Evolutionary conservation across 2,113 vertebrate genomes (phyloP).

Genomic region (Sorex fumeus): DNA sequence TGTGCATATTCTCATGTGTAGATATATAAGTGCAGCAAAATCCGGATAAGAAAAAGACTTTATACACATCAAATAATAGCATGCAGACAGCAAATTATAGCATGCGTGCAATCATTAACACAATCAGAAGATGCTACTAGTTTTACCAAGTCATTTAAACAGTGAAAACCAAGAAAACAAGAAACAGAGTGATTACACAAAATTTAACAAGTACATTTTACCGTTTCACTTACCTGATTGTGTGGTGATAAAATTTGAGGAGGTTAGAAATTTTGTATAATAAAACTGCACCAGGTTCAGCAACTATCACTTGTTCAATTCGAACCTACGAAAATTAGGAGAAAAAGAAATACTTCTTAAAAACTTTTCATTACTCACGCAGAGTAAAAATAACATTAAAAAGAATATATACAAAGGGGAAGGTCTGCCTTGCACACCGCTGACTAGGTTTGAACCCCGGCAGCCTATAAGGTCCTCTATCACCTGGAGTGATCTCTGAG

Average conservation of each 20-base stretch:
- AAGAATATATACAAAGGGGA: background rate
- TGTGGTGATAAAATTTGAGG: slow-evolving; percentile 99
- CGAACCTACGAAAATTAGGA: slow-evolving; percentile 91
- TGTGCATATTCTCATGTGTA: background rate
- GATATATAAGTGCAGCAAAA: background rate
- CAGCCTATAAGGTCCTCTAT: too few relatives aligned
- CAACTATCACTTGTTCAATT: slow-evolving; percentile 98
- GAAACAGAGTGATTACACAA: background rate
- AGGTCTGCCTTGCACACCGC: too few relatives aligned
- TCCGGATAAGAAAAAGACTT: background rate
- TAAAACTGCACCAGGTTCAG: slow-evolving; percentile 97
- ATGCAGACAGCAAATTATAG: background rate
- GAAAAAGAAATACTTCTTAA: slow-evolving; percentile 64
- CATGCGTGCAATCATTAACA: background rate
- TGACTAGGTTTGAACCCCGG: too few relatives aligned
- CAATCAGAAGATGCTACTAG: background rate
- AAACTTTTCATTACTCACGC: slow-evolving; percentile 51
- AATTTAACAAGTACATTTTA: background rate
- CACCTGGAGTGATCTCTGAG: too few relatives aligned
- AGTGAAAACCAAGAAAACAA: background rate
- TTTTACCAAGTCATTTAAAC: background rate
- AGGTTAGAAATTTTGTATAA: slow-evolving; percentile 99
- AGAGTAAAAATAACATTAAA: background rate
- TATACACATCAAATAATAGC: fast-evolving
- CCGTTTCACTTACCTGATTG: slow-evolving; percentile 93